Evolutionary conservation across 2,113 vertebrate genomes (phyloP), one percentile per base, ranked within the genome.

Genomic region (Chloropsis hardwickii): DNA sequence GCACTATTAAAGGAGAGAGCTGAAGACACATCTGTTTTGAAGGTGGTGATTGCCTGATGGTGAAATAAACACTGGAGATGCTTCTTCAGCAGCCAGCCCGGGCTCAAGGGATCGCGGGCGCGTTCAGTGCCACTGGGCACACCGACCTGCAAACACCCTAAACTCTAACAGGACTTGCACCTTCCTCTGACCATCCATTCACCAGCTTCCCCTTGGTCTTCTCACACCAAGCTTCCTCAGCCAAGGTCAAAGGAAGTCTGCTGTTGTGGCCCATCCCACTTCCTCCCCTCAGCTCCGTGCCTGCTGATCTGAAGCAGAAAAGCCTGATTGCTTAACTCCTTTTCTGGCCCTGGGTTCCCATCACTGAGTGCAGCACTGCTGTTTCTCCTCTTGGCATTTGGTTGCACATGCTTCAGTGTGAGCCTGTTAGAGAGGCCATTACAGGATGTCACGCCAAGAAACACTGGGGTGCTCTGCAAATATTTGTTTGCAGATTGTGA

Each of bases 1-100:
- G 64, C 44, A 10, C 54, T 92, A 51, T 88, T 92, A 90, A 94
- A 94, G 96, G 80, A 73, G 47, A 67, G 65, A 56, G 54, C 35
- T 65, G 56, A 72, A 83, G 64, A 37, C 45, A 13, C 50, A 8
- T 72, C 33, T 88, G 50, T 90, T 83, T 86, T 88, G 92, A 88
- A 88, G 90, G 35, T 66, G 54, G 23, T 64, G 73, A 24, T 66
- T 90, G 85, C 65, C 54, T 65, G 64, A 42, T 64, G 82, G 62
- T 81, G 82, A 66, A 83, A 70, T 81, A 88, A 92, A 73, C 60
- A 73, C 47, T 70, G 54, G 76, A 86, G 86, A 31, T 61, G 72
- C n/a, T 93, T 35, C 35, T 92, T 77, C 51, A 86, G 28, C 27
- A 19, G 37, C 22, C 58, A 90, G 62, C 50, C 64, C 39, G 6